Base-by-base conservation (phyloP, 1,140 invertebrate species). In the Parasteatoda tepidariorum region DNA sequence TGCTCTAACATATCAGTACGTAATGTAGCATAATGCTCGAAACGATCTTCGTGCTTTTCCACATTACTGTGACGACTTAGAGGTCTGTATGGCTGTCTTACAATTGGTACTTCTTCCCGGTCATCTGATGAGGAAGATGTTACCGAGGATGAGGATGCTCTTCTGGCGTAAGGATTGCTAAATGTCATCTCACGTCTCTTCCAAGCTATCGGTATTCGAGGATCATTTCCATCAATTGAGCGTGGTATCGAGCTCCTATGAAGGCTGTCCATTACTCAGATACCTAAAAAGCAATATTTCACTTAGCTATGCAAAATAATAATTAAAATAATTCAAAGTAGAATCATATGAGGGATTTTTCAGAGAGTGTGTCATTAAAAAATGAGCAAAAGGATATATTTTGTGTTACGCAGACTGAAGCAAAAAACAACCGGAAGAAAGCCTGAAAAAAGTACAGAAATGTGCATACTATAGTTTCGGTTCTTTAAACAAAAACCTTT, bases 171-270 rank as follows among this genome's bases (percentile, higher is more conserved):
- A 26, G 82, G 62, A 33, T 75, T 70, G 24, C 71, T 79, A 57
- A 71, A 78, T 6, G 73, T 85, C 73, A 84, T 84, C 57, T 85
- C 85, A n/a, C 85, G 79, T 18, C 78, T 67, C 34, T 66, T 67
- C 84, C 85, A 86, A 13, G 84, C 85, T 30, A 76, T 82, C 31
- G 84, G 84, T 66, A 84, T 85, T 22, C 74, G 62, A n/a, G 82
- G 73, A 71, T 84, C 73, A 5, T n/a, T 41, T 3, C 26, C 31
- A 5, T 82, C 78, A 3, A 38, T 24, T 41, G 31, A 30, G 55
- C 55, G 28, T 22, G 66, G 34, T 4, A 18, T 41, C 22, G 33
- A 82, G 11, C 28, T 74, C 24, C 38, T 75, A 41, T 38, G 64
- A 24, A 84, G 26, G 55, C 59, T 76, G 38, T 76, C 73, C 82